Evolutionary conservation across 2,113 vertebrate species (phyloP).

Genomic region (Varanus salvator): DNA sequence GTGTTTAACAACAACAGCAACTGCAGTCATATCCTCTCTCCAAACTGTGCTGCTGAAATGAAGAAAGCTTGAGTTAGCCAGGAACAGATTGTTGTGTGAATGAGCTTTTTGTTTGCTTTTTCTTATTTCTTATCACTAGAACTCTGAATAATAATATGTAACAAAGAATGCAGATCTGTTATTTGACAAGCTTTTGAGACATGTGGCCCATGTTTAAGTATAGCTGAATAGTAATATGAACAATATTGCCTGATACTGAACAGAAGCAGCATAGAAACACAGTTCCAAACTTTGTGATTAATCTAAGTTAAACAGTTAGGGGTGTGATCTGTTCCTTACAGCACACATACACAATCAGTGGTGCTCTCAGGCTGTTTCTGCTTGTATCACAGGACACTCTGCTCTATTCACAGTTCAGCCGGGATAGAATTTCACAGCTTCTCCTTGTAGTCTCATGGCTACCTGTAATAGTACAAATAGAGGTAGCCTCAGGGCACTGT

Average conservation of each 20-base stretch:
- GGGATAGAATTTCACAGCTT: slow-evolving; percentile 48
- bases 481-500: slow-evolving; percentile 49
- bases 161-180: slow-evolving; percentile 36
- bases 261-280: slow-evolving; percentile 12
- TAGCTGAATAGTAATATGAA: slow-evolving; percentile 30
- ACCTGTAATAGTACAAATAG: slow-evolving; percentile 64
- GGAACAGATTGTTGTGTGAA: too few species aligned
- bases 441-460: slow-evolving; percentile 57
- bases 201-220: slow-evolving; percentile 46
- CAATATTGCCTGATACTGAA: slow-evolving; percentile 4
- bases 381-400: slow-evolving; percentile 50
- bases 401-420: slow-evolving; percentile 38
- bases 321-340: slow-evolving; percentile 45
- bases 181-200: slow-evolving; percentile 39
- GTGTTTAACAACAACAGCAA: too few species aligned
- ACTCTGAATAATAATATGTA: slow-evolving; percentile 26
- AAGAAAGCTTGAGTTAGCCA: too few species aligned
- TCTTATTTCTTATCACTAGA: slow-evolving; percentile 43
- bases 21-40: too few species aligned
- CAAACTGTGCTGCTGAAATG: too few species aligned
- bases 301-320: slow-evolving; percentile 45
- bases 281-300: slow-evolving; percentile 51
- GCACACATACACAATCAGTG: neutral
- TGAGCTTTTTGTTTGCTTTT: too few species aligned
- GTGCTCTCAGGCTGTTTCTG: slow-evolving; percentile 58